Conservation (phyloP, 2,797 vertebrate genomes). For the Perodicticus potto region DNA sequence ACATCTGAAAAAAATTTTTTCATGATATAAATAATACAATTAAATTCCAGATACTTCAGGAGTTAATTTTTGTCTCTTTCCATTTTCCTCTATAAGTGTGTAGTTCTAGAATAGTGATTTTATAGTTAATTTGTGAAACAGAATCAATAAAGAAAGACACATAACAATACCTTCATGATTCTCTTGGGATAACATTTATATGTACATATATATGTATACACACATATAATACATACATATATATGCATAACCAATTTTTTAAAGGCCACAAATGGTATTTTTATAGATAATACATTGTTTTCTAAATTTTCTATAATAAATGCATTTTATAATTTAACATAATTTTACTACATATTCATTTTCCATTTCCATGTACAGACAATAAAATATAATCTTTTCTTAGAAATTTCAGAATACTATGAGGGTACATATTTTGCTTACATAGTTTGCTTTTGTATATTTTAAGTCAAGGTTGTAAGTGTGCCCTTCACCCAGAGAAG, state of each 20-base stretch:
- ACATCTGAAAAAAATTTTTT: conserved; percentile 2
- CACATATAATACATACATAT: background rate
- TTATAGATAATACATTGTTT: background rate
- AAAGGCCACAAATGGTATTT: background rate
- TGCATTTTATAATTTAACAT: conserved; percentile 10
- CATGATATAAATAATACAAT: background rate
- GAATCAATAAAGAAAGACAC: background rate
- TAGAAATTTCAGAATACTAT: too few species aligned
- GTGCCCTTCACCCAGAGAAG: too few species aligned
- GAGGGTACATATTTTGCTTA: too few species aligned
- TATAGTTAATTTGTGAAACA: background rate
- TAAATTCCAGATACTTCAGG: background rate
- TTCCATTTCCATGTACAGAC: background rate
- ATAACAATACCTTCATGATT: background rate
- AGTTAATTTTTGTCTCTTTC: background rate
- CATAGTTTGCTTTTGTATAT: too few species aligned
- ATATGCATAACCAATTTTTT: background rate
- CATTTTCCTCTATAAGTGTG: background rate
- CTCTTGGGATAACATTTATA: background rate
- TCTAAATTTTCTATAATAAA: background rate
- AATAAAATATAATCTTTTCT: background rate
- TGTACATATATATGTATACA: background rate
- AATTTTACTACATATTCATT: background rate
- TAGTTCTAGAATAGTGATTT: background rate
- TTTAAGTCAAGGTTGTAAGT: too few species aligned